Evolutionary conservation across 64 coral and sea anemone species (phyloP).

Genomic region (Pachyseris speciosa): DNA sequence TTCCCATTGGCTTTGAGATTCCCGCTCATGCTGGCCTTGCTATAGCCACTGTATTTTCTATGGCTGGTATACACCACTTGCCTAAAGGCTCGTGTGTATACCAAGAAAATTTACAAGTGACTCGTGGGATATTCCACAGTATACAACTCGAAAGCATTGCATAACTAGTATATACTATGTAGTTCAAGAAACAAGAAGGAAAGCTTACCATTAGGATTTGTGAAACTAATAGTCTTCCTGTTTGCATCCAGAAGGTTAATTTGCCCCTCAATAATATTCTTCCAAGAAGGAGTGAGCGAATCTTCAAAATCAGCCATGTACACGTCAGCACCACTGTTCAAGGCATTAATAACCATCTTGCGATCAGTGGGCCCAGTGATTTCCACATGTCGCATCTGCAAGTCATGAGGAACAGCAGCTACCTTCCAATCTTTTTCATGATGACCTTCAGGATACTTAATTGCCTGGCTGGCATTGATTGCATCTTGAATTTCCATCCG

Average conservation of each 20-base stretch:
- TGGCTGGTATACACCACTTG: too few species aligned
- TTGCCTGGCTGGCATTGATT: conserved; percentile 75
- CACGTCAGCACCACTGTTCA: conserved; percentile 97
- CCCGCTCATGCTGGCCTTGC: too few species aligned
- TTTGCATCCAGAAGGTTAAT: conserved; percentile 87
- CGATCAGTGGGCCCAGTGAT: conserved; percentile 96
- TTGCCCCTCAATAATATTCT: conserved; percentile 94
- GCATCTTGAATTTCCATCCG: conserved; percentile 79
- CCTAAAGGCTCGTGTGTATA: too few species aligned
- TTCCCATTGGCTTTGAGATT: too few species aligned
- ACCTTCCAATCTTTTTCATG: conserved; percentile 94
- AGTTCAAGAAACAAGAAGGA: background rate
- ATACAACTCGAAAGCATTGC: too few species aligned
- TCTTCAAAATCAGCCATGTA: conserved; percentile 99
- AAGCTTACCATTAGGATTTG: conserved; percentile 91
- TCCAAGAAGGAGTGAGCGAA: conserved; percentile 92
- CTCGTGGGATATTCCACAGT: too few species aligned
- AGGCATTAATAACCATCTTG: conserved; percentile 99
- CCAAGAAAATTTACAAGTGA: too few species aligned
- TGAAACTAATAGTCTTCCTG: conserved; percentile 82
- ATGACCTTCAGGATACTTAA: conserved; percentile 82
- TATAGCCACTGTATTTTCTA: too few species aligned
- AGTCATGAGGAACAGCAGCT: conserved; percentile 89
- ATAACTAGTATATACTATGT: too few species aligned
- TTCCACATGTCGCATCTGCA: conserved; percentile 96